Evolutionary conservation across 2,113 vertebrate species (phyloP), one percentile per base, ranked within the genome.

Genomic region (Copsychus sechellarum): DNA sequence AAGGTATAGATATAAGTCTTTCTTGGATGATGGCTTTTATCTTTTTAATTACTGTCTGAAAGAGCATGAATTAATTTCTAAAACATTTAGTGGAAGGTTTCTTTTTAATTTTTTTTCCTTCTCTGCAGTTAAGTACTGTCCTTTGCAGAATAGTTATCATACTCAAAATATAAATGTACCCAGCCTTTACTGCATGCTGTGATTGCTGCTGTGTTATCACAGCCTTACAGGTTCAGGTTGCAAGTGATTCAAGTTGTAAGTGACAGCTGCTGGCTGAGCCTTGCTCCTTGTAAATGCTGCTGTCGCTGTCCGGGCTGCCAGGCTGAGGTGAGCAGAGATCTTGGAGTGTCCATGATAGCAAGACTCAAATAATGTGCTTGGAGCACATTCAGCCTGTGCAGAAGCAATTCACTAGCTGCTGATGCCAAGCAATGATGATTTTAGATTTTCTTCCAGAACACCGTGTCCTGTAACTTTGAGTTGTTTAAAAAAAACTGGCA

Each of bases 181-280:
- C 67, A 90, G 1, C 76, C 76, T 90, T 88, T 81, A 38, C 62
- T 95, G 67, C 58, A 11, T 86, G 88, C 86, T 93, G 88, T 73
- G 88, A 73, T 82, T 91, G 78, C 92, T 95, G 92, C 95, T 92
- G 76, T 94, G 88, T 96, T 95, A 93, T 96, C 95, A 51, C 92
- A 96, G 80, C 82, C 94, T 92, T 90, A 51, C 92, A 94, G 92
- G 76, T 77, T 86, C 20, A 6, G 56, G 31, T 87, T 92, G 82
- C 42, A 47, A 81, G 72, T 74, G 86, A 92, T 93, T 91, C 38
- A 64, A 69, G 92, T 67, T 66, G 7, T 66, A 94, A 89, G 65
- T 88, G 92, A 86, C 91, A 93, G 91, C 86, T 94, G 74, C 90
- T 96, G 92, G 73, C 92, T 48, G 38, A 33, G 69, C 51, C 34